A percentile compares a stretch with the other conserved stretches of the same genome.
Evolutionary conservation across 2,888 invertebrate species (phyloP).

Genomic region (Parnassius mnemosyne): DNA sequence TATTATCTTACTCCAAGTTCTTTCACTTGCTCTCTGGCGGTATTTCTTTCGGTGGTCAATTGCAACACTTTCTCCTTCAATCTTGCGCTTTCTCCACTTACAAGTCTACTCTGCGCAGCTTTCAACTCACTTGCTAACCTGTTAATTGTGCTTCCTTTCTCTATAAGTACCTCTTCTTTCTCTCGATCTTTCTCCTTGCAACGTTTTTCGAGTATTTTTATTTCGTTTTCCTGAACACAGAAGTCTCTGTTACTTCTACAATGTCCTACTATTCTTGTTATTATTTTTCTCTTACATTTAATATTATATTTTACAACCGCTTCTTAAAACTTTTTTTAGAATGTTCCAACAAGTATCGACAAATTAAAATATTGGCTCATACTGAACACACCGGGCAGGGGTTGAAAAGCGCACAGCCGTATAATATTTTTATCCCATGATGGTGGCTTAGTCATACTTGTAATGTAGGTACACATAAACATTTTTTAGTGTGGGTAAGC

Average conservation of each 20-base stretch:
- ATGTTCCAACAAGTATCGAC: too few species aligned
- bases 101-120: slow-evolving; percentile 79
- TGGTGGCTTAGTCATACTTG: too few species aligned
- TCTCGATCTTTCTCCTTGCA: slow-evolving; percentile 80
- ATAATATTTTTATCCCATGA: too few species aligned
- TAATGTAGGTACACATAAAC: too few species aligned
- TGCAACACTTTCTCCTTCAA: slow-evolving; percentile 71
- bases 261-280: too few species aligned
- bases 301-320: too few species aligned
- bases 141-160: slow-evolving; percentile 83
- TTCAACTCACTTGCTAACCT: slow-evolving; percentile 81
- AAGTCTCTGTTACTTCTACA: background rate
- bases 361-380: too few species aligned
- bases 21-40: slow-evolving; percentile 75
- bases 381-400: too few species aligned
- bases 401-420: too few species aligned
- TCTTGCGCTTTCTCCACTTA: slow-evolving; percentile 55
- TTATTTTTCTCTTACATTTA: too few species aligned
- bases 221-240: slow-evolving; percentile 66
- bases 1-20: slow-evolving; percentile 53
- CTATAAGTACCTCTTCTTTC: slow-evolving; percentile 81
- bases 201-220: slow-evolving; percentile 74
- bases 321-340: too few species aligned
- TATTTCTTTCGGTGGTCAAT: slow-evolving; percentile 69
- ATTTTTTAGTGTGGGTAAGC: too few species aligned